phyloP scores from a whole-genome alignment of 1,140 invertebrate species.

The Tetramorium simillimum region DNA sequence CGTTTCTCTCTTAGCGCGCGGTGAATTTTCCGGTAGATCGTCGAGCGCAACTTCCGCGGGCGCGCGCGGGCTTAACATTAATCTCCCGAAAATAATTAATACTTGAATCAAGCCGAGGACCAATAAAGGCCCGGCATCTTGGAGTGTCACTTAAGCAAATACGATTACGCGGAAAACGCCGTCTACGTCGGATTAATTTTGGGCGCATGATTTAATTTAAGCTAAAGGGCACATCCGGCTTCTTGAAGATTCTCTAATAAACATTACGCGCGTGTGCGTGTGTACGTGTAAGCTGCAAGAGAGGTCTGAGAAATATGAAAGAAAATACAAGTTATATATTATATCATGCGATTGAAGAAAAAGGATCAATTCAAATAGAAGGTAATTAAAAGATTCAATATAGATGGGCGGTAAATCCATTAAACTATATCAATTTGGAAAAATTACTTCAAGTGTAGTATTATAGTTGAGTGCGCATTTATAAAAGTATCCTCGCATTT shows the following conservation, averaged over 20 bases:
- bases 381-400: background rate
- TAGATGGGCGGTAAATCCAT: background rate
- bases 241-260: slow-evolving; percentile 33
- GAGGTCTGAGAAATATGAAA: background rate
- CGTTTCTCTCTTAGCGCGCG: slow-evolving; percentile 17
- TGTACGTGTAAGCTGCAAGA: background rate
- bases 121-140: slow-evolving; percentile 47
- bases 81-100: slow-evolving; percentile 50
- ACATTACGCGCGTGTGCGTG: background rate
- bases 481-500: background rate
- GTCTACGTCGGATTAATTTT: slow-evolving; percentile 56
- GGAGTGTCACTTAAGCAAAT: slow-evolving; percentile 58
- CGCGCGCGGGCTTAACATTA: slow-evolving; percentile 13
- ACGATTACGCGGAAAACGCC: slow-evolving; percentile 44
- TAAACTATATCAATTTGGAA: background rate
- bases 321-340: background rate
- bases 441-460: background rate
- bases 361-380: background rate
- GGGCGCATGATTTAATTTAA: slow-evolving; percentile 52
- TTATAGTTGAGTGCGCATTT: background rate
- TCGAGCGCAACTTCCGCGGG: background rate
- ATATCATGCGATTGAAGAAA: background rate
- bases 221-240: slow-evolving; percentile 31
- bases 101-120: slow-evolving; percentile 53
- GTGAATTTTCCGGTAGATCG: slow-evolving; percentile 16